phyloP scores from a whole-genome alignment of 2,113 vertebrate genomes.

The Pseudopipra pipra region DNA sequence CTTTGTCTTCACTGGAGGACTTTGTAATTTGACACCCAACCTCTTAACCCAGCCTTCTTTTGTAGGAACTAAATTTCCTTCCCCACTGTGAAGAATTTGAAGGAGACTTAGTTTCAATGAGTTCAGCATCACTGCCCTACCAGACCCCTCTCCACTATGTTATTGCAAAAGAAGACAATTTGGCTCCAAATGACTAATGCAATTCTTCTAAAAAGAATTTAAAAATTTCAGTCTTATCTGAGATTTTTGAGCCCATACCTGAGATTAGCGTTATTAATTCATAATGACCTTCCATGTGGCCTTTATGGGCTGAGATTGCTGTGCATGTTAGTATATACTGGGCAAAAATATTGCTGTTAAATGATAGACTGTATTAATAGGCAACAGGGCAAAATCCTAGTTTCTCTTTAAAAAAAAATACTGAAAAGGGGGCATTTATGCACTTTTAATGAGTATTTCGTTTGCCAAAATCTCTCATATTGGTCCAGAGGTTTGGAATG shows the following conservation, averaged over 20 bases:
- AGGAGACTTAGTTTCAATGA: background rate
- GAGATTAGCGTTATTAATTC: slow-evolving; percentile 24
- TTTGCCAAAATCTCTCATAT: slow-evolving; percentile 44
- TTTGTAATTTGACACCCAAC: background rate
- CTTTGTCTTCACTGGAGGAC: background rate
- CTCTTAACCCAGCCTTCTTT: background rate
- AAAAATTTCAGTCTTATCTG: background rate
- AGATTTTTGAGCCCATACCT: background rate
- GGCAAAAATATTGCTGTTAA: background rate
- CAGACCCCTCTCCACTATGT: background rate
- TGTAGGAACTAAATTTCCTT: background rate
- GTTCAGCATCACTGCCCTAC: background rate
- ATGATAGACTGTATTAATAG: slow-evolving; percentile 22
- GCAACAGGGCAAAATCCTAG: background rate
- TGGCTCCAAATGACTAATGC: background rate
- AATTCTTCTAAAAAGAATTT: background rate
- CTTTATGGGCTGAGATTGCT: slow-evolving; percentile 12
- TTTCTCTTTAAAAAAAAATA: slow-evolving; percentile 1
- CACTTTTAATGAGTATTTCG: slow-evolving; percentile 16
- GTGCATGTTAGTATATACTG: background rate
- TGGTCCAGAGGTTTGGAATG: slow-evolving; percentile 33
- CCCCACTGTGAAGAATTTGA: background rate
- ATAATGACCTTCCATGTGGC: background rate
- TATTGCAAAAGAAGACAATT: background rate
- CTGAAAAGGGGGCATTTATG: slow-evolving; percentile 1